Base-by-base conservation (phyloP, 2,888 invertebrate genomes). In the Mythimna impura region DNA sequence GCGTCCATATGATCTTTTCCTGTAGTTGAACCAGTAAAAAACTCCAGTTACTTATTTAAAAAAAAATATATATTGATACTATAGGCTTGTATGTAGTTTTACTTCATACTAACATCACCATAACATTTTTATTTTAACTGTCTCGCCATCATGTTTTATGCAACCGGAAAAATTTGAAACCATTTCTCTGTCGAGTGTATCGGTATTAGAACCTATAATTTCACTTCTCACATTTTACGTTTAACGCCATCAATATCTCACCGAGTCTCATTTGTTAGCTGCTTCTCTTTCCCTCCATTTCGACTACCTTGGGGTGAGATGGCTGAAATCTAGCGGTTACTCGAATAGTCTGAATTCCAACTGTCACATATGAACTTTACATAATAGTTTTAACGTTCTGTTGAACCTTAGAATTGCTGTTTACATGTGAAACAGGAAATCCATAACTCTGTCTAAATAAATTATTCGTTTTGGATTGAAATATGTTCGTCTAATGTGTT, bases 371-470 rank as follows among this genome's bases (percentile, higher is more conserved):
- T 70, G 74, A 74, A 68, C 67, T 82, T 86, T 75, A 80, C 76
- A 79, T 87, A 87, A 87, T 86, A 83, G 79, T 78, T 74, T 80
- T 79, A 78, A 83, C 73, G 82, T 86, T 80, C 76, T 76, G 71
- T 84, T 65, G 64, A 78, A 80, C 62, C 64, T 66, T 64, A 64
- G 65, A 82, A 75, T 71, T 69, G 55, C 60, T 76, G 74, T 82
- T 85, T 78, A 73, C 73, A 66, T 47, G 64, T 75, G 30, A 66
- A 76, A 66, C 67, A 76, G 30, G 76, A 77, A 77, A 80, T 57
- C 34, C 43, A 80, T 80, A 55, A 36, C 30, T 66, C 34, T 43
- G 25, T 17, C 25, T 8, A 47, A 64, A 64, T 66, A 55, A 66
- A 62, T 63, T 73, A 36, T 78, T 30, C 50, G 17, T 30, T 25